Conservation (phyloP, 2,797 vertebrate genomes). For the Onychomys arenicola region DNA sequence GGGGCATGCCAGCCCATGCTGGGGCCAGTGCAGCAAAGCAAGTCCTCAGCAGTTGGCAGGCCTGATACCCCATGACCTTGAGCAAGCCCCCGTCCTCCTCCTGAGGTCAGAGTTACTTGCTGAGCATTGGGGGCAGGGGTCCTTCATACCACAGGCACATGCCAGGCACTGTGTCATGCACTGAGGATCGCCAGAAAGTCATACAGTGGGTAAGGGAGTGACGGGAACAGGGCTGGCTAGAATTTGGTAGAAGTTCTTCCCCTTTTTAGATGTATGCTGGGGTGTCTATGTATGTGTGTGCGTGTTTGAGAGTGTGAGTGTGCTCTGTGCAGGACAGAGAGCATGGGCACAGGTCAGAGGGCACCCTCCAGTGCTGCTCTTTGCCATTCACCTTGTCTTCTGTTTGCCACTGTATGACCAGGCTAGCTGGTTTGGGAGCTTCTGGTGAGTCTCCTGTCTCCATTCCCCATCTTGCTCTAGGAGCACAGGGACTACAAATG, state of each 20-base stretch:
- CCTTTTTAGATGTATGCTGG: not conserved
- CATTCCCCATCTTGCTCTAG: not conserved
- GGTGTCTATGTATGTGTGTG: not conserved
- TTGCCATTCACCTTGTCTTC: not conserved
- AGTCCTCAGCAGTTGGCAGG: conserved; percentile 16
- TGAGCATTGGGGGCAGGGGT: not conserved
- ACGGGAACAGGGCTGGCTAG: not conserved
- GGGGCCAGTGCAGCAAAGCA: not conserved
- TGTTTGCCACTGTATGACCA: not conserved
- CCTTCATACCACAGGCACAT: not conserved
- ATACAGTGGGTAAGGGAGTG: not conserved
- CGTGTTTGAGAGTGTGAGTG: not conserved
- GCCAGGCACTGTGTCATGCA: not conserved
- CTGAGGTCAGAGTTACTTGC: not conserved
- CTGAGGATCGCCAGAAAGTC: not conserved
- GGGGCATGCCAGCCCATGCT: not conserved
- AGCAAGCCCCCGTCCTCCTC: not conserved
- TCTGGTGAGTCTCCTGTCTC: not conserved
- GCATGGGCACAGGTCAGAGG: not conserved
- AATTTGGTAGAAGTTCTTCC: not conserved
- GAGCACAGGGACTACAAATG: not conserved
- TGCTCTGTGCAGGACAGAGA: not conserved
- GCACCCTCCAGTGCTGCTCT: not conserved
- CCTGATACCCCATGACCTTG: not conserved
- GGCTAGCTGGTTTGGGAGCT: not conserved